These are phyloP conservation scores for Cerastis rubricosa DNA, from an alignment of 2,888 invertebrate species.

Conservation along the genomic window DNA sequence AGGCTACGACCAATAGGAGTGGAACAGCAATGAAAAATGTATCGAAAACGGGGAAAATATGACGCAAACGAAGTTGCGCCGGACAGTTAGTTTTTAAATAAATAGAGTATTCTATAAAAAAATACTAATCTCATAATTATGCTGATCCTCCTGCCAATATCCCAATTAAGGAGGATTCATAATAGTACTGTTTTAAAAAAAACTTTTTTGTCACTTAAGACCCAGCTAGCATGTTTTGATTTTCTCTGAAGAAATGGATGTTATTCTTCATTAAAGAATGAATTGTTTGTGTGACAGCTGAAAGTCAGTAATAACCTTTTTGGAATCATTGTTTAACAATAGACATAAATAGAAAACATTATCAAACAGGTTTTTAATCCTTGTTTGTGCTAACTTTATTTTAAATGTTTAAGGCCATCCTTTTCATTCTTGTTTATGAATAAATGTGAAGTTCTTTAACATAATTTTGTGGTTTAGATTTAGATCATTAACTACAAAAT, in stretches of 20 bases:
- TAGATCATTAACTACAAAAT: neutral
- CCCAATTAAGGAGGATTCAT: too few relatives aligned
- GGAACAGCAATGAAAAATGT: too few relatives aligned
- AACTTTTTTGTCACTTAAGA: neutral
- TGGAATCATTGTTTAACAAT: slow-evolving; percentile 4
- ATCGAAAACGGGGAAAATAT: too few relatives aligned
- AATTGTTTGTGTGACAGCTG: neutral
- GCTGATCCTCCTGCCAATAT: neutral
- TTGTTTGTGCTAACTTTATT: neutral
- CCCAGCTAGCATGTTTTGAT: neutral
- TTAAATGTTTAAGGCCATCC: neutral
- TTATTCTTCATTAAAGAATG: neutral
- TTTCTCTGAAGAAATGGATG: neutral
- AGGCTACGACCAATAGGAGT: too few relatives aligned
- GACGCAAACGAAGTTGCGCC: too few relatives aligned
- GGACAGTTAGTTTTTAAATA: too few relatives aligned
- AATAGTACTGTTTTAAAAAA: neutral
- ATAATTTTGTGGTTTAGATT: neutral
- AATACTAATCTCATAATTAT: neutral
- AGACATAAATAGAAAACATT: neutral
- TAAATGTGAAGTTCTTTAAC: neutral
- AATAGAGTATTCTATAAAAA: neutral
- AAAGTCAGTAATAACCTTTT: neutral
- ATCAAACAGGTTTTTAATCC: neutral
- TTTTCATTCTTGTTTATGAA: neutral